Percentiles rank a stretch among this genome's conserved stretches.
These are phyloP conservation scores for Leptopilina clavipes DNA, from an alignment of 1,140 invertebrate genomes.

Conservation along the genomic window DNA sequence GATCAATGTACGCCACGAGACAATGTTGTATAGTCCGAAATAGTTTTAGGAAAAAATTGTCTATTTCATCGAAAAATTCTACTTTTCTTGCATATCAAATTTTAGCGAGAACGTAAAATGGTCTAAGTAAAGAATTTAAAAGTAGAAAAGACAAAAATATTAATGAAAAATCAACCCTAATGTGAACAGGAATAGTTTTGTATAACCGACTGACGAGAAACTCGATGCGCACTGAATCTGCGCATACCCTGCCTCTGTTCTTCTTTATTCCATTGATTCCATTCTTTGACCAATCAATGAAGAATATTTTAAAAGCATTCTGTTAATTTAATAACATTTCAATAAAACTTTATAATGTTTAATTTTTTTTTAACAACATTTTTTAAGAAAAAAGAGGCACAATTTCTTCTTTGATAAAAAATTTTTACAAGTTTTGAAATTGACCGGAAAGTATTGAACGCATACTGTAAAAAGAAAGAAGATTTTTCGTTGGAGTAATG, in stretches of 20 bases:
- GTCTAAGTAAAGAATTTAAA: not conserved
- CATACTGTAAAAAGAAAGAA: too few relatives aligned
- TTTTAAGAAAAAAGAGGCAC: too few relatives aligned
- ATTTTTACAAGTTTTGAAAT: too few relatives aligned
- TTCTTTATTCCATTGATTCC: not conserved
- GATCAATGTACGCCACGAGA: slow-evolving; percentile 34
- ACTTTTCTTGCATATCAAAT: slow-evolving; percentile 13
- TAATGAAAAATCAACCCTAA: slow-evolving; percentile 20
- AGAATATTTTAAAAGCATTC: not conserved
- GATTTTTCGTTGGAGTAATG: too few relatives aligned
- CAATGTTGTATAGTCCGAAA: slow-evolving; percentile 17
- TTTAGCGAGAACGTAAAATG: slow-evolving; percentile 11
- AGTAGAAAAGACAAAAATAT: slow-evolving; percentile 33
- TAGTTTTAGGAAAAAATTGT: not conserved
- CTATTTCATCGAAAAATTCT: not conserved
- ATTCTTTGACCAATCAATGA: not conserved
- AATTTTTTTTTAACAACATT: too few relatives aligned
- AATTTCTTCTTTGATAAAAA: too few relatives aligned
- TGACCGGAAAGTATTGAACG: too few relatives aligned
- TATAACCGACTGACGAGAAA: slow-evolving; percentile 21
- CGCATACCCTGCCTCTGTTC: slow-evolving; percentile 6
- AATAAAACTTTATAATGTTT: not conserved
- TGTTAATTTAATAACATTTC: not conserved
- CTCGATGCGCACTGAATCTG: slow-evolving; percentile 26
- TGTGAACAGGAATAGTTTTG: slow-evolving; percentile 14